phyloP scores from a whole-genome alignment of 2,113 vertebrate species.

The Elanus axillaris region DNA sequence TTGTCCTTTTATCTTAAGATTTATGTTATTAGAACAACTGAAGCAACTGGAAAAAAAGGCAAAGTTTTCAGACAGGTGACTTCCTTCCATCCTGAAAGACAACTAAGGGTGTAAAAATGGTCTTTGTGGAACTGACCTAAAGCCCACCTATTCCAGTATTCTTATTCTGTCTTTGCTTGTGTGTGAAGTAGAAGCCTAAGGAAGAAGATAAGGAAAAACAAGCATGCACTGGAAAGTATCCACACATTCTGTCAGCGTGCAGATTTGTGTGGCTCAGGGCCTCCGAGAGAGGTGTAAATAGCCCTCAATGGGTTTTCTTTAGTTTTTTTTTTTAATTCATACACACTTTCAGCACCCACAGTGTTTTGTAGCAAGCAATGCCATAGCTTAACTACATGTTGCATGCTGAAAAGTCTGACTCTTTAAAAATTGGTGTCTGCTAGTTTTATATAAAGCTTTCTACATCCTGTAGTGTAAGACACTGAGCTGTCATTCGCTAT shows the following conservation, averaged over 20 bases:
- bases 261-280: background rate
- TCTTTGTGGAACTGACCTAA: background rate
- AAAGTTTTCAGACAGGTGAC: background rate
- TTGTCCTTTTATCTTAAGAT: background rate
- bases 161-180: background rate
- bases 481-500: background rate
- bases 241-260: background rate
- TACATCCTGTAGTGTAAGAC: background rate
- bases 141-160: background rate
- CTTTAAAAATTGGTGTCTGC: background rate
- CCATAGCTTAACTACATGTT: background rate
- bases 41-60: background rate
- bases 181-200: background rate
- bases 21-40: background rate
- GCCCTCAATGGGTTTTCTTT: background rate
- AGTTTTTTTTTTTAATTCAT: accelerated
- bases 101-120: background rate
- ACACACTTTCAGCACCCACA: background rate
- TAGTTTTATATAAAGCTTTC: background rate
- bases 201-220: background rate
- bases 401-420: background rate
- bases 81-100: background rate
- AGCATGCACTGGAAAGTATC: background rate
- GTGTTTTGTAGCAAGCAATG: background rate
- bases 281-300: background rate